Evolutionary conservation across 2,888 invertebrate genomes (phyloP).

Genomic region (Tetramorium bicarinatum): DNA sequence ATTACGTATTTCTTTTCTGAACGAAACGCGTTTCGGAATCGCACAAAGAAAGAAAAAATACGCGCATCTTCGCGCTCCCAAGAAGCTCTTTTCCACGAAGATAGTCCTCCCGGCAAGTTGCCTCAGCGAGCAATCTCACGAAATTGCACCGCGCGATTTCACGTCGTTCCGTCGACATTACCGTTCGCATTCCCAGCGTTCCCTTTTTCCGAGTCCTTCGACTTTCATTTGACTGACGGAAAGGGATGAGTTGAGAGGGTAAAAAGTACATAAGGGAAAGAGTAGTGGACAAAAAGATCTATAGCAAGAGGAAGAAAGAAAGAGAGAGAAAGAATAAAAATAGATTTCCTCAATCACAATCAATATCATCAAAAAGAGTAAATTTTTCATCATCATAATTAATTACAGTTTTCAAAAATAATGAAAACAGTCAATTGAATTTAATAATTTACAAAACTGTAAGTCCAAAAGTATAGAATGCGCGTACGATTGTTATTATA

Average conservation of each 20-base stretch:
- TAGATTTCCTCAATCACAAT: background rate
- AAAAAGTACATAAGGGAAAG: conserved; percentile 30
- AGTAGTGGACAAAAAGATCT: conserved; percentile 17
- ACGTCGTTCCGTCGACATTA: conserved; percentile 74
- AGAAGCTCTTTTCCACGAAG: conserved; percentile 72
- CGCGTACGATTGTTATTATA: background rate
- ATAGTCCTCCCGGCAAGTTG: conserved; percentile 65
- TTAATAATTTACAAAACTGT: background rate
- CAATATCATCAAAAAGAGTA: background rate
- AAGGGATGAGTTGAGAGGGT: conserved; percentile 20
- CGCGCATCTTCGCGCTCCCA: conserved; percentile 58
- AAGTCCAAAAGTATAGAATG: background rate
- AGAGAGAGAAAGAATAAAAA: background rate
- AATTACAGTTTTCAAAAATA: background rate
- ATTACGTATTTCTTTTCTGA: conserved; percentile 22
- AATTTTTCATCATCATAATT: background rate
- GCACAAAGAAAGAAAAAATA: conserved; percentile 59
- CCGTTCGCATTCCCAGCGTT: conserved; percentile 69
- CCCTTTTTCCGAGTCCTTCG: conserved; percentile 61
- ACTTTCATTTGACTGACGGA: conserved; percentile 68
- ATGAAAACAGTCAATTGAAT: background rate
- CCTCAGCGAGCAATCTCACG: conserved; percentile 74
- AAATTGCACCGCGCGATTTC: conserved; percentile 78
- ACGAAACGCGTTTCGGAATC: conserved; percentile 54
- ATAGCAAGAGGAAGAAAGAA: background rate